These are phyloP conservation scores for Parthenolecanium corni DNA, from an alignment of 2,888 invertebrate genomes.

Conservation along the genomic window DNA sequence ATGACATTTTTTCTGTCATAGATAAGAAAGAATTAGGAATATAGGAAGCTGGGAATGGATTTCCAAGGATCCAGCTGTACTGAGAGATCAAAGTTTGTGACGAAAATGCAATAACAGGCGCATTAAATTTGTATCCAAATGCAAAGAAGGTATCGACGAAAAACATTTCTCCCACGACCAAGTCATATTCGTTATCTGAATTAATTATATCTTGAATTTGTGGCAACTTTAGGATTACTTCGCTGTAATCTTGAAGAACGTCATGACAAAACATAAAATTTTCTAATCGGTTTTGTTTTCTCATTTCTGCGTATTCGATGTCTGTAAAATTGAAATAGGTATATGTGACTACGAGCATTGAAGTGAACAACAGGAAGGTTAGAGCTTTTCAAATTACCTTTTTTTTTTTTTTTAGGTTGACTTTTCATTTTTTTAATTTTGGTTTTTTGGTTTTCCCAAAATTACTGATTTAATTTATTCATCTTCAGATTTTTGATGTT, in stretches of 20 bases:
- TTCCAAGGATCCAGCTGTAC: conserved; percentile 25
- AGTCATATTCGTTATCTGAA: conserved; percentile 9
- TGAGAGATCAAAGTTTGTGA: conserved; percentile 16
- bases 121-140: conserved; percentile 22
- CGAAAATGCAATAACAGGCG: conserved; percentile 22
- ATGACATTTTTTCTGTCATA: conserved; percentile 23
- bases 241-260: background rate
- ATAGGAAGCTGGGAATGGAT: conserved; percentile 25
- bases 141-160: conserved; percentile 16
- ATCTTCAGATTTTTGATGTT: too few relatives aligned
- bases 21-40: conserved; percentile 15
- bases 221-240: background rate
- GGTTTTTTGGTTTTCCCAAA: too few relatives aligned
- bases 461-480: too few relatives aligned
- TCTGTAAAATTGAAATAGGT: background rate
- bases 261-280: conserved; percentile 11
- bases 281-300: conserved; percentile 5
- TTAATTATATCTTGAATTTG: conserved; percentile 17
- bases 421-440: too few relatives aligned
- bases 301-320: conserved; percentile 4
- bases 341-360: too few relatives aligned
- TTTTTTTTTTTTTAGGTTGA: too few relatives aligned
- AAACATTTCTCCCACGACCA: conserved; percentile 24
- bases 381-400: too few relatives aligned
- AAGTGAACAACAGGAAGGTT: too few relatives aligned